Percentiles rank a stretch among this genome's conserved stretches.
Evolutionary conservation across 2,797 vertebrate genomes (phyloP).

Genomic region (Pseudomugil gertrudae): DNA sequence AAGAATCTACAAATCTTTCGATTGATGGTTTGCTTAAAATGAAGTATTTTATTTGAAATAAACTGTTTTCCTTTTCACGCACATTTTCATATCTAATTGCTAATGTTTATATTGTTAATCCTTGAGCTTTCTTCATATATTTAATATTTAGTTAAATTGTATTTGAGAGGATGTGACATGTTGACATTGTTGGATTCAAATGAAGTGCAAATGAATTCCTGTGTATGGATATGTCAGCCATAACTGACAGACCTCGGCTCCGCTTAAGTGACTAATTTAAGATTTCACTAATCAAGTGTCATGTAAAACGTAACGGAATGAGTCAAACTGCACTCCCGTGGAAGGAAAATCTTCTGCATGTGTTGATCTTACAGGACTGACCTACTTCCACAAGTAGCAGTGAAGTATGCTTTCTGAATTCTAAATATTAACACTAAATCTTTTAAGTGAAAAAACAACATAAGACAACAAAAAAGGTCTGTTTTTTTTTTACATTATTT

Average conservation of each 20-base stretch:
- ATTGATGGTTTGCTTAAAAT: no score
- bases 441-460: conserved; percentile 29
- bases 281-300: conserved; percentile 8
- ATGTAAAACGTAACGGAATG: conserved; percentile 33
- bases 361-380: conserved; percentile 57
- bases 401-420: conserved; percentile 47
- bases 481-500: background rate
- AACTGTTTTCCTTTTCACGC: no score
- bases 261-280: conserved; percentile 16
- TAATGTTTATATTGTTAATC: no score
- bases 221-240: background rate
- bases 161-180: background rate
- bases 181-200: background rate
- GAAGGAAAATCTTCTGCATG: conserved; percentile 33
- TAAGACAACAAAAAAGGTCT: background rate
- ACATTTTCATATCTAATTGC: no score
- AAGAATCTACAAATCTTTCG: no score
- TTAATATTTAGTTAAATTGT: background rate
- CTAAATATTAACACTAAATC: conserved; percentile 44
- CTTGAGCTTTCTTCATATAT: background rate
- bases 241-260: background rate
- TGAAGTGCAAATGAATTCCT: background rate
- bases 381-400: conserved; percentile 54
- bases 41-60: no score
- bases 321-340: conserved; percentile 20